Base-by-base conservation (phyloP, 2,797 vertebrate genomes). In the Spondyliosoma cantharus region DNA sequence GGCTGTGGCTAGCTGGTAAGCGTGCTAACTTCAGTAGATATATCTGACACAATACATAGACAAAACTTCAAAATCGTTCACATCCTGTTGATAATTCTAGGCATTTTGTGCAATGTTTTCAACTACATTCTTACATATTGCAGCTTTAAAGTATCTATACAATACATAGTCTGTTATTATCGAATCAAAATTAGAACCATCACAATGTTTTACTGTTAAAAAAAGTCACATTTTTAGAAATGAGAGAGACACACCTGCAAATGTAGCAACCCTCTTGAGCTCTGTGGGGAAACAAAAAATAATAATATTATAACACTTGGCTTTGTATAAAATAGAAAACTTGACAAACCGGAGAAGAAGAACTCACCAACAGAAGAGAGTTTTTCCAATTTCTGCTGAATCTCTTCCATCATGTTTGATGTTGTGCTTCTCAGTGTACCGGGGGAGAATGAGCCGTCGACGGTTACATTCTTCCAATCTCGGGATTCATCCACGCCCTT, bases 311-410 rank as follows among this genome's bases (percentile, higher is more conserved):
- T 59, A 64, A 48, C 2, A 6, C 29, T 11, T 50, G 11, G 1
- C 0, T 0, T 2, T 0, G 1, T n/a, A 24, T 56, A 0, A 53
- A 42, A 11, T 49, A 7, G 0, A 27, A 69, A 24, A 0, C 3
- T 15, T 27, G 1, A 60, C 0, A 3, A 64, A 54, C 8, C 5
- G 1, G n/a, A 8, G 12, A 1, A 12, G 7, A 7, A 12, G 7
- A 8, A 48, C 90, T 88, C 48, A 93, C 94, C 94, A 1, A 91
- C 46, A 0, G 57, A 0, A 0, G 90, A 89, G 6, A 94, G 89
- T 7, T 85, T 79, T 8, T 92, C 88, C n/a, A 94, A 52, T 20
- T 83, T 52, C 12, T 70, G 14, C 3, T 88, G 62, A 60, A 94
- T 92, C 22, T 87, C 22, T 17, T 83, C 53, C 73, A 90, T 76